Conservation (phyloP, 2,113 vertebrate genomes). For the Leptobrachium leishanense region DNA sequence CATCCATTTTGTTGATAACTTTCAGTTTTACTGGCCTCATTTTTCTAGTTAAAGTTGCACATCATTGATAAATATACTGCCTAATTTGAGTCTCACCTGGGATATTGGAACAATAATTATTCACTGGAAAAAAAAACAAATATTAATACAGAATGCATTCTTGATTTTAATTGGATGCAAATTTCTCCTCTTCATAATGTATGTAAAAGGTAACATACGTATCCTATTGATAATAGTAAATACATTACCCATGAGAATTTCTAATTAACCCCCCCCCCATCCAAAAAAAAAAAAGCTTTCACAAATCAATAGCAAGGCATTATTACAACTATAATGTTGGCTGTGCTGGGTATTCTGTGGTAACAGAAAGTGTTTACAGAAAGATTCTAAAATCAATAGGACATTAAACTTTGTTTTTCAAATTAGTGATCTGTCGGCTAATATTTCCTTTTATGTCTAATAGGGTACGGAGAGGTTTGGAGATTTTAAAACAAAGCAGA, state of each 20-base stretch:
- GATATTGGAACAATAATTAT: too few relatives aligned
- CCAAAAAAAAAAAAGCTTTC: neutral
- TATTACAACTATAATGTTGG: conserved; percentile 37
- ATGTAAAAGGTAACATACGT: neutral
- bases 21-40: too few relatives aligned
- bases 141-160: too few relatives aligned
- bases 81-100: too few relatives aligned
- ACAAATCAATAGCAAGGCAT: conserved; percentile 30
- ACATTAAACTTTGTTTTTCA: conserved; percentile 45
- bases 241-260: conserved; percentile 7
- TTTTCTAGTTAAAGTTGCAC: too few relatives aligned
- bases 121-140: too few relatives aligned
- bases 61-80: too few relatives aligned
- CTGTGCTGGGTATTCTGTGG: conserved; percentile 16
- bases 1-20: too few relatives aligned
- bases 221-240: neutral
- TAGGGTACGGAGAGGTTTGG: neutral
- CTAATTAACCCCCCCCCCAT: conserved; percentile 30
- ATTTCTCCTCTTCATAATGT: too few relatives aligned
- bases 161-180: too few relatives aligned
- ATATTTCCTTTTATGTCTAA: conserved; percentile 39
- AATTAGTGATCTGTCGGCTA: conserved; percentile 33
- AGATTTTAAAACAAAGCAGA: conserved; percentile 1
- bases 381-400: conserved; percentile 44
- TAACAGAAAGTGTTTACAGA: conserved; percentile 30